Evolutionary conservation across 2,113 vertebrate genomes (phyloP).

Genomic region (Protobothrops mucrosquamatus): DNA sequence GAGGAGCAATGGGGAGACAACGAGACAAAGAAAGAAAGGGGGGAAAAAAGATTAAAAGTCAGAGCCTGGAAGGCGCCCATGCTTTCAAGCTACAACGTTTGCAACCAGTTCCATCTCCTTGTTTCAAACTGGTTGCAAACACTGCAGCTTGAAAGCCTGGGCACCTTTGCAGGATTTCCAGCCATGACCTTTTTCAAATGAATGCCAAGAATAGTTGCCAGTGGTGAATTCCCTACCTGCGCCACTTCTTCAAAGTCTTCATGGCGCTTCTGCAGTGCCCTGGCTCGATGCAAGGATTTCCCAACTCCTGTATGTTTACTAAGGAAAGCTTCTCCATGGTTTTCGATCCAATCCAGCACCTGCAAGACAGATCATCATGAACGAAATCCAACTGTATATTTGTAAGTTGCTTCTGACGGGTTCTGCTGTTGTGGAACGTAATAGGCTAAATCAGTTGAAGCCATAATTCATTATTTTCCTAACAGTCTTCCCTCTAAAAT

Average conservation of each 20-base stretch:
- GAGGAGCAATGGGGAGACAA: not conserved
- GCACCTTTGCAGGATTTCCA: not conserved
- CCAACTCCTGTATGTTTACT: conserved; percentile 97
- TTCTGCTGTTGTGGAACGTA: not conserved
- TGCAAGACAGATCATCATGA: conserved; percentile 43
- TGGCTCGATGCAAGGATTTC: conserved; percentile 93
- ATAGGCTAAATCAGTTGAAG: not conserved
- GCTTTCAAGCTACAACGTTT: not conserved
- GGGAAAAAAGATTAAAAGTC: not conserved
- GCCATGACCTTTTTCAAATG: not conserved
- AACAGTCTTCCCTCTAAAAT: not conserved
- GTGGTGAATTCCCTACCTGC: conserved; percentile 74
- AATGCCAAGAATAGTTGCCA: not conserved
- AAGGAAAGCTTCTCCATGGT: conserved; percentile 96
- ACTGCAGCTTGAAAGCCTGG: not conserved
- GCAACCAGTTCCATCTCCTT: not conserved
- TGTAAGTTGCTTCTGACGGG: not conserved
- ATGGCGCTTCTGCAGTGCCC: conserved; percentile 94
- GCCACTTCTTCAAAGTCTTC: conserved; percentile 98
- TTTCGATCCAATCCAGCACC: conserved; percentile 99
- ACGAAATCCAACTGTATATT: not conserved
- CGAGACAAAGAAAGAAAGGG: not conserved
- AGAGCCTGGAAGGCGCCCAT: not conserved
- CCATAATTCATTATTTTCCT: not conserved
- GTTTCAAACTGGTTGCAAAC: not conserved